Base-by-base conservation (phyloP, 2,797 vertebrate genomes). In the Hydrocynus forskahlii region DNA sequence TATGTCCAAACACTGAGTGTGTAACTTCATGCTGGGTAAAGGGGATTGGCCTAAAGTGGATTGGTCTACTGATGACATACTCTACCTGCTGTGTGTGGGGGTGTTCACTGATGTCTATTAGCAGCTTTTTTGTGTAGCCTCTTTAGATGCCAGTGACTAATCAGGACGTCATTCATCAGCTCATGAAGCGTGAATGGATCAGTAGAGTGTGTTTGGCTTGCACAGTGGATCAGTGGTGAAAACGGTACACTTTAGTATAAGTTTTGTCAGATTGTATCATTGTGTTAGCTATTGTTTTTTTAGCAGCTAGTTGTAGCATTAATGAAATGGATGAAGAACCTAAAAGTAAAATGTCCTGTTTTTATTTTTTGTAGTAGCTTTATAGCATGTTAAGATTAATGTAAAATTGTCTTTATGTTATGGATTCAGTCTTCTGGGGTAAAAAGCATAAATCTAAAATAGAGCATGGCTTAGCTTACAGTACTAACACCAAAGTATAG, bases 161-260 rank as follows among this genome's bases (percentile, higher is more conserved):
- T 68, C 38, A 68, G 66, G 66, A 68, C 21, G 40, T 68, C 40
- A 21, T 19, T 68, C 66, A 68, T 68, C 66, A 68, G 40, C 66
- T 68, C 40, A 68, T 45, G 10, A 43, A 21, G 66, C 38, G 12
- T 43, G 40, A 68, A 45, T 19, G 21, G 38, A 68, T 40, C 35
- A 45, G 66, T 13, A 45, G 13, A 10, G 63, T 45, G 66, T 45
- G 66, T 38, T n/a, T 67, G 38, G n/a, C 35, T 66, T 66, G 1
- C 17, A 19, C 19, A 67, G 23, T 13, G 12, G 13, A 0, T 1
- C 62, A 35, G 10, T 16, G 16, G 66, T n/a, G 7, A 66, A 66
- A 7, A 17, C 38, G 63, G 63, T 38, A 6, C 63, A 19, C 12
- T 29, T 63, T 63, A 29, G 23, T 3, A 35, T 29, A 12, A 52